A percentile compares a stretch with the other conserved stretches of the same genome.
Conservation (phyloP, 2,797 vertebrate species). For the Phaenicophaeus curvirostris region DNA sequence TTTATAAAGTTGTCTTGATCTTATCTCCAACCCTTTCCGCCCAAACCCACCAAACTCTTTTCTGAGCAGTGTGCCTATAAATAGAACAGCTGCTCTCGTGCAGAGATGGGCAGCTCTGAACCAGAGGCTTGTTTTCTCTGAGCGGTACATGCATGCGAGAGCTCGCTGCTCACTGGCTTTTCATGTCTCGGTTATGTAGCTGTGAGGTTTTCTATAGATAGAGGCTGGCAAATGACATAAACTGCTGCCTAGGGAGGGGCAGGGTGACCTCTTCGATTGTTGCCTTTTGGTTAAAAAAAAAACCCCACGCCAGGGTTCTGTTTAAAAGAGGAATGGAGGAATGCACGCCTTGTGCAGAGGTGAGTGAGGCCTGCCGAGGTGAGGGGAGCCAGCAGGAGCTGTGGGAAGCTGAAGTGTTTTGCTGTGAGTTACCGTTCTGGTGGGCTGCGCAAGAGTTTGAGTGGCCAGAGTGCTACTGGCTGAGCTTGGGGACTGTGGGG, state of each 20-base stretch:
- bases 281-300: not conserved
- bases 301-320: not conserved
- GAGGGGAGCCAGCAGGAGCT: not conserved
- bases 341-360: constrained; percentile 17
- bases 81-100: constrained; percentile 70
- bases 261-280: constrained; percentile 15
- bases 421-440: not conserved
- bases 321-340: constrained; percentile 47
- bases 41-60: constrained; percentile 72
- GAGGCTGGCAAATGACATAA: constrained; percentile 5
- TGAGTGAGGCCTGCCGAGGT: constrained; percentile 57
- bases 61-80: constrained; percentile 75
- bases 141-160: not conserved
- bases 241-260: not conserved
- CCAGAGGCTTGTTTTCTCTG: constrained; percentile 52
- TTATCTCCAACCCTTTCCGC: constrained; percentile 75
- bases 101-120: constrained; percentile 63
- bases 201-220: constrained; percentile 25
- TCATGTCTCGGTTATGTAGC: constrained; percentile 19
- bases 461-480: not conserved
- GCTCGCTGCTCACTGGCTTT: constrained; percentile 45
- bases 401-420: not conserved
- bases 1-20: constrained; percentile 75
- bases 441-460: not conserved
- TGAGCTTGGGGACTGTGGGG: not conserved